phyloP scores from a whole-genome alignment of 64 coral and sea anemone species.

The Orbicella faveolata region DNA sequence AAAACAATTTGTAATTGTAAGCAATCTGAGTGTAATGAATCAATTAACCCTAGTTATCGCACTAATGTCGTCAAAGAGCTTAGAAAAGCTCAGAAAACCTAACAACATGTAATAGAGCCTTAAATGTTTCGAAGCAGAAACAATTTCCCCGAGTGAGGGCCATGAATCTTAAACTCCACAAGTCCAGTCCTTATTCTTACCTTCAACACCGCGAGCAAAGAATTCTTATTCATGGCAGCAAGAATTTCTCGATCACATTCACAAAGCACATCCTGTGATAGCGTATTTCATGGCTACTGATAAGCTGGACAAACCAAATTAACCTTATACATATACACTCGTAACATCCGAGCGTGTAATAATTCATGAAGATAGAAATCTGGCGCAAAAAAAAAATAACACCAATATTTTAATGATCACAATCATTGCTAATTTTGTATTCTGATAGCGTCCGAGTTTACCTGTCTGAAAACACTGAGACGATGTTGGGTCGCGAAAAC shows the following conservation, averaged over 20 bases:
- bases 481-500: not conserved
- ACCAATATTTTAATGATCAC: constrained; percentile 1
- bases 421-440: constrained; percentile 15
- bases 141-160: not conserved
- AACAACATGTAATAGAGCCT: no score
- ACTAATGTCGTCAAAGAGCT: not conserved
- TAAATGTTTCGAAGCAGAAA: no score
- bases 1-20: not conserved
- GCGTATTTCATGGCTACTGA: no score
- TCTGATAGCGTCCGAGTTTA: constrained; percentile 3
- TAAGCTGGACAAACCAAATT: not conserved
- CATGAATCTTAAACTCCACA: not conserved
- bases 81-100: not conserved
- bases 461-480: not conserved
- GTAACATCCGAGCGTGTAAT: not conserved
- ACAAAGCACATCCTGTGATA: not conserved
- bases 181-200: not conserved
- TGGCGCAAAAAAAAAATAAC: not conserved
- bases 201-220: not conserved
- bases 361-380: not conserved
- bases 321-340: not conserved
- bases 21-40: not conserved
- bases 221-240: not conserved
- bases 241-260: not conserved
- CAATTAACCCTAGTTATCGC: not conserved